Evolutionary conservation across 2,797 vertebrate species (phyloP), one percentile per base, ranked within the genome.

Genomic region (Mus minutoides): DNA sequence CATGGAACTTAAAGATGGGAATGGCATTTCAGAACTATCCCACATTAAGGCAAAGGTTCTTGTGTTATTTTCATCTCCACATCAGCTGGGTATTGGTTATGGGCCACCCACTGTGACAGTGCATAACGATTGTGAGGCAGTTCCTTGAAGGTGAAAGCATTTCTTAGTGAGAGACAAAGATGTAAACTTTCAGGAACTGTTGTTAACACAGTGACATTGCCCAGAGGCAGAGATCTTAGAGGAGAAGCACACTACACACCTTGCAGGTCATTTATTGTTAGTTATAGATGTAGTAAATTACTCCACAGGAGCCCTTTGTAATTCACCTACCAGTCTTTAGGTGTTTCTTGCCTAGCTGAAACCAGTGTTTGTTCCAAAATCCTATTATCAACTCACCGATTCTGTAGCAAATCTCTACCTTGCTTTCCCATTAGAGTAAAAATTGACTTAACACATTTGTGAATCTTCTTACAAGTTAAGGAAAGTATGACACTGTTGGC

Each of bases 391-490:
- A 91, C 1, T 13, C 24, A 76, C 64, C 54, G 67, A 37, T 77
- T 91, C 37, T 71, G 9, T 64, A 96, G 58, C 52, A 95, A 96
- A 76, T 49, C 17, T 80, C 17, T 80, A 71, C n/a, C 26, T 90
- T 90, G 17, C 17, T 91, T 43, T 77, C 31, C 80, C 34, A 69
- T 88, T 88, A 89, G 22, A 89, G 67, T n/a, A 85, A 95, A 40
- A 46, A 13, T 52, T 86, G 56, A 69, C 24, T 79, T 43, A 93
- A 71, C 37, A 89, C 91, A 73, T 90, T 86, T 89, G 62, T 93
- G 19, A 94, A 83, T 95, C 37, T 58, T 60, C 37, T 73, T 91
- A 56, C 83, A 29, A 83, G 58, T 79, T 95, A n/a, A 89, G 56
- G 13, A 93, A 83, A 43, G 37, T 90, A 22, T 56, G 34, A 40